Evolutionary conservation across 1,140 invertebrate species (phyloP), one percentile per base, ranked within the genome.

Genomic region (Araneus ventricosus): DNA sequence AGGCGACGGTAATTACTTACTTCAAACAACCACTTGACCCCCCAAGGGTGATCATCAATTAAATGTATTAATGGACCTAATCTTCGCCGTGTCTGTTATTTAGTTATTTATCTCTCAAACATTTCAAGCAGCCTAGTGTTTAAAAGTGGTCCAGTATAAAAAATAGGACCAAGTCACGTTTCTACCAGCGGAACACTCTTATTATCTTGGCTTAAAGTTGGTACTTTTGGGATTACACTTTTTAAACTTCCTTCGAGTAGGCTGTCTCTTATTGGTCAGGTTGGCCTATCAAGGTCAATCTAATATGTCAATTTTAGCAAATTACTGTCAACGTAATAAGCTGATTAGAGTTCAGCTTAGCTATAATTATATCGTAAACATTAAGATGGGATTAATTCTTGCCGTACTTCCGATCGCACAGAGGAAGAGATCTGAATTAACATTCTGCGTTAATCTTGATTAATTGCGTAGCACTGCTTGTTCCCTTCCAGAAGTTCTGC

Each of bases 1-100:
- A 22, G 20, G 67, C 67, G 67, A 17, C 20, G 14, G 30, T 34
- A 30, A 75, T 75, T 75, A 75, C 27, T 34, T 75, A 34, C 67
- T 75, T 75, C 67, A 20, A 75, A 75, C 67, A 75, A 75, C 67
- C 30, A 75, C 67, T 75, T 75, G 67, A 75, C 67, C 67, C 67
- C 67, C 30, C 30, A 30, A 75, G 17, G 30, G 67, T 37, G 30
- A 30, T 75, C 67, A 34, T 75, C 67, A 75, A 34, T 37, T 75
- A 75, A 75, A 34, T 37, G 67, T 75, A 75, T 75, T 75, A 75
- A 75, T 75, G 34, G 67, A 2, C 30, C 14, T 17, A 17, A 20
- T 75, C 67, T 75, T 30, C 67, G 30, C 67, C 67, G 14, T 20
- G 30, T 37, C 17, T 37, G 67, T 75, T 75, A 75, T 75, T 75